Evolutionary conservation across 2,113 vertebrate species (phyloP), one percentile per base, ranked within the genome.

Genomic region (Poeciliopsis turrubarensis): DNA sequence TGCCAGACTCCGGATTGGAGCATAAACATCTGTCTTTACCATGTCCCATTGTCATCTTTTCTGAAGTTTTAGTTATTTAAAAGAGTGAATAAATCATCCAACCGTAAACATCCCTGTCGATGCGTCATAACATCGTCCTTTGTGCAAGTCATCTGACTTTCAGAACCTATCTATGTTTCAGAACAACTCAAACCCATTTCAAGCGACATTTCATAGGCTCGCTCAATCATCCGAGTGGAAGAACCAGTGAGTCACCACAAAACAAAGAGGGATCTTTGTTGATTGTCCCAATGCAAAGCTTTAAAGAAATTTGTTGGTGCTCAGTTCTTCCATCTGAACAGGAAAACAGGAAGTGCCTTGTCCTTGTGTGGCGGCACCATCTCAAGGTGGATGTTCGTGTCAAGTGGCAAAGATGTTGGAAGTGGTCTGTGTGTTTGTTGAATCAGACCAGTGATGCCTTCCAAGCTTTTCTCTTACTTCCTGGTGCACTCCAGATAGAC

Each of bases 271-370:
- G 64, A 62, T 32, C 77, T 73, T 76, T 89, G 84, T 78, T 86
- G 79, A 61, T 64, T 10, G 6, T 87, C 75, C 86, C 79, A 89
- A 67, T 47, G 47, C 61, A 37, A 70, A 72, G 41, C 39, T 22
- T 29, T 51, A 11, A 63, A 67, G 73, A 26, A 13, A 31, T 65
- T 57, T 60, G 71, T 72, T 71, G 75, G 27, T 31, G 51, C 65
- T 82, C 54, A n/a, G 65, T 79, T 83, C 65, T 90, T 91, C 87
- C 91, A 91, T 79, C 71, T 73, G 22, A 69, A 37, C 74, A 41
- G 73, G 60, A 89, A 93, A 93, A 94, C 94, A 94, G 93, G 92
- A 94, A 88, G 80, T 74, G 25, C 65, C 88, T 85, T 82, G 89
- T 92, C 83, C 90, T 73, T 34, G 60, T n/a, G 32, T 73, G 27